Percentiles rank a stretch among this genome's conserved stretches.
phyloP scores from a whole-genome alignment of 1,140 invertebrate species.

The Linepithema humile region DNA sequence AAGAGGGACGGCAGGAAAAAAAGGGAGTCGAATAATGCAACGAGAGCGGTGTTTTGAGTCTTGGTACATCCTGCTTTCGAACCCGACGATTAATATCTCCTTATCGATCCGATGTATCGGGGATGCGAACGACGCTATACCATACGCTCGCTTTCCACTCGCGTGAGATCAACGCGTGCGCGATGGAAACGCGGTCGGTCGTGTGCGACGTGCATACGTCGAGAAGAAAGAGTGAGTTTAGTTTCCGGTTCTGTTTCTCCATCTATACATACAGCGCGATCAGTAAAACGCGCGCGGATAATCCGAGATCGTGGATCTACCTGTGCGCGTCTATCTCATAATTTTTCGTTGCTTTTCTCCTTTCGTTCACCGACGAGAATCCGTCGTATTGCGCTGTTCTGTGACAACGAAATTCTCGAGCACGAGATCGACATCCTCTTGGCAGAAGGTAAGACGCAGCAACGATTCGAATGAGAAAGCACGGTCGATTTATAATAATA shows the following conservation, averaged over 20 bases:
- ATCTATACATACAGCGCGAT: background rate
- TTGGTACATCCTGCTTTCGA: slow-evolving; percentile 21
- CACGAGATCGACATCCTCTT: slow-evolving; percentile 53
- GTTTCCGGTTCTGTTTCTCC: slow-evolving; percentile 35
- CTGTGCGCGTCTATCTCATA: background rate
- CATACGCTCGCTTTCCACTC: background rate
- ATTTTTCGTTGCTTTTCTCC: too few relatives aligned
- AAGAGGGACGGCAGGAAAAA: background rate
- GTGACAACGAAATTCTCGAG: slow-evolving; percentile 44
- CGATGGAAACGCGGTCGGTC: slow-evolving; percentile 30
- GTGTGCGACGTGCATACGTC: slow-evolving; percentile 1
- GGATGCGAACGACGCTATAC: background rate
- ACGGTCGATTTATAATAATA: background rate
- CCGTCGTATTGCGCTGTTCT: slow-evolving; percentile 49
- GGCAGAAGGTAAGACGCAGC: slow-evolving; percentile 10
- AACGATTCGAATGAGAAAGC: background rate
- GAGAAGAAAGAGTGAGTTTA: background rate
- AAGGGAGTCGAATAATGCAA: background rate
- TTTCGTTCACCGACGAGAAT: slow-evolving; percentile 50
- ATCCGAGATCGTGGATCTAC: slow-evolving; percentile 5
- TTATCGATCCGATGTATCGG: slow-evolving; percentile 42
- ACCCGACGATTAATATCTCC: slow-evolving; percentile 51
- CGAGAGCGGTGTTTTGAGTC: slow-evolving; percentile 1
- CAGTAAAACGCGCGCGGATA: background rate
- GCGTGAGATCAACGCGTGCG: slow-evolving; percentile 2